Percentiles rank a stretch among this genome's conserved stretches.
phyloP scores from a whole-genome alignment of 2,888 invertebrate species.

The Trisateles emortualis region DNA sequence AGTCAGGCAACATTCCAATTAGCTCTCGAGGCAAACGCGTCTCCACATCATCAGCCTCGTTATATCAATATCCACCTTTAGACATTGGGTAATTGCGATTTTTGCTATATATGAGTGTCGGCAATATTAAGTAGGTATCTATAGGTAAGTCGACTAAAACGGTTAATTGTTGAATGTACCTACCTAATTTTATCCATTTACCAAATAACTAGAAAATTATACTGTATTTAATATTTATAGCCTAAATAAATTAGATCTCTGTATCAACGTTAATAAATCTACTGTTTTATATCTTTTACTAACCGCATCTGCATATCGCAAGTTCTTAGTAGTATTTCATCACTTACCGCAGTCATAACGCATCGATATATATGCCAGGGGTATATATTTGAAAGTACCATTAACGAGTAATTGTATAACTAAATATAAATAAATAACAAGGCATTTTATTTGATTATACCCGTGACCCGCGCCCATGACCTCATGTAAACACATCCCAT shows the following conservation, averaged over 20 bases:
- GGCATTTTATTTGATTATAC: constrained; percentile 14
- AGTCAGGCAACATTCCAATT: no score
- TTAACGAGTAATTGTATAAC: constrained; percentile 9
- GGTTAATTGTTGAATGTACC: no score
- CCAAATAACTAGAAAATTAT: no score
- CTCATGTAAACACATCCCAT: constrained; percentile 18
- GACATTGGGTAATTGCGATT: no score
- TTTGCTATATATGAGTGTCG: no score
- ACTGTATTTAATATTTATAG: no score
- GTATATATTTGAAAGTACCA: constrained; percentile 19
- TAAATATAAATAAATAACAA: constrained; percentile 11
- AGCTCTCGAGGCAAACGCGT: no score
- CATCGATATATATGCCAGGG: constrained; percentile 25
- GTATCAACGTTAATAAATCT: constrained; percentile 7
- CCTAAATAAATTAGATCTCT: not conserved
- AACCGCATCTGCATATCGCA: constrained; percentile 8
- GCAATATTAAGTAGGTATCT: no score
- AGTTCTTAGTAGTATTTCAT: constrained; percentile 18
- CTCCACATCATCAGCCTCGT: no score
- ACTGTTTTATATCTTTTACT: not conserved
- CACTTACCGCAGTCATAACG: constrained; percentile 17
- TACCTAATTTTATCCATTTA: no score
- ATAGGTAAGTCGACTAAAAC: no score
- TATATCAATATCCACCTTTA: no score
- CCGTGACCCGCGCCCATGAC: constrained; percentile 28